Conservation (phyloP, 2,888 invertebrate species). For the Lasius fuliginosus region DNA sequence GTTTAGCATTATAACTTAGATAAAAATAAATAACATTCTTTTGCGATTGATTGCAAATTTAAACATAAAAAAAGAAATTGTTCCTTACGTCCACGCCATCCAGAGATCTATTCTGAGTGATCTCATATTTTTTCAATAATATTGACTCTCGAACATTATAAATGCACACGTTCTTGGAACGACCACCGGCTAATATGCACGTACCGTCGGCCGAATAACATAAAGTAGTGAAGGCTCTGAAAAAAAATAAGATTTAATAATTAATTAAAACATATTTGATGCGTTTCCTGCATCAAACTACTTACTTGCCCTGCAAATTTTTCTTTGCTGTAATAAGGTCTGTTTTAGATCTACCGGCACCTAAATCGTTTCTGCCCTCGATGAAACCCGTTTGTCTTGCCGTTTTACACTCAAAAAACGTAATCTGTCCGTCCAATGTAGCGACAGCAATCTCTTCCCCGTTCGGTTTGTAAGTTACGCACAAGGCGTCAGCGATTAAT, state of each 20-base stretch:
- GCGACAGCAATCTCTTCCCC: conserved; percentile 97
- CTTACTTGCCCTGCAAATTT: conserved; percentile 94
- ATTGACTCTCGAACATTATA: conserved; percentile 95
- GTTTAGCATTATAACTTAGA: neutral
- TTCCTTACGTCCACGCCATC: conserved; percentile 96
- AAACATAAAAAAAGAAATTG: neutral
- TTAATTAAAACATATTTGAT: conserved; percentile 1
- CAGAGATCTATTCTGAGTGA: conserved; percentile 97
- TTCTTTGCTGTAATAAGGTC: conserved; percentile 96
- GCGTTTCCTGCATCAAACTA: conserved; percentile 52
- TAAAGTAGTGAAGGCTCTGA: conserved; percentile 95
- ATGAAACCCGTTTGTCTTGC: conserved; percentile 92
- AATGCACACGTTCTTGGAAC: conserved; percentile 97
- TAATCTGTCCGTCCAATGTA: conserved; percentile 95
- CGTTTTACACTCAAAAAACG: conserved; percentile 92
- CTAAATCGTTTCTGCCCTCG: conserved; percentile 96
- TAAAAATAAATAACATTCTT: conserved; percentile 11
- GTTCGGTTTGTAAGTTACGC: conserved; percentile 95
- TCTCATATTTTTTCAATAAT: conserved; percentile 96
- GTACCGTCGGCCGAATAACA: conserved; percentile 98
- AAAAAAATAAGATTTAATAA: conserved; percentile 79
- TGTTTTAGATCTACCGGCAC: conserved; percentile 93
- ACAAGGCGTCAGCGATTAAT: conserved; percentile 93
- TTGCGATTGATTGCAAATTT: neutral
- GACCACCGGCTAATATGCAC: conserved; percentile 96